phyloP scores from a whole-genome alignment of 2,113 vertebrate genomes.

The Lasiurus cinereus region DNA sequence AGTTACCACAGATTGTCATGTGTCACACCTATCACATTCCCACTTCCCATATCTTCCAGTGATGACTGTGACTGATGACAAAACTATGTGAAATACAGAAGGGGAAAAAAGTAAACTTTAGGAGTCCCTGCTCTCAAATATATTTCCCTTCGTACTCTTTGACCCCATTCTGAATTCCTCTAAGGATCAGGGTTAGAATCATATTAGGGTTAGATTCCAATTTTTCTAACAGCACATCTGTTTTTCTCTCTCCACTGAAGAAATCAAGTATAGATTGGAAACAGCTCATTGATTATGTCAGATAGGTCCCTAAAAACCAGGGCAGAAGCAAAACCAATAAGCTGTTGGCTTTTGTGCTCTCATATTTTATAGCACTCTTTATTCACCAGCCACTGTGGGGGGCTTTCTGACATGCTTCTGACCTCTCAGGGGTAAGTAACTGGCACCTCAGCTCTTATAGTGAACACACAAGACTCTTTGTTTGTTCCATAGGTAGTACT shows the following conservation, averaged over 20 bases:
- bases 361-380: conserved; percentile 81
- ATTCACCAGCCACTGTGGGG: conserved; percentile 73
- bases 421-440: conserved; percentile 72
- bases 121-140: conserved; percentile 37
- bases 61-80: conserved; percentile 61
- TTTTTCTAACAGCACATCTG: conserved; percentile 54
- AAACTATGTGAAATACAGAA: conserved; percentile 69
- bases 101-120: neutral
- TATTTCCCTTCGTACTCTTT: conserved; percentile 2
- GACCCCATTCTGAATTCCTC: conserved; percentile 38
- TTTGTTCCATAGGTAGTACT: neutral
- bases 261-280: conserved; percentile 75
- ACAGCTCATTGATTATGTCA: conserved; percentile 80
- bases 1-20: conserved; percentile 54
- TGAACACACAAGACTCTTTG: conserved; percentile 61
- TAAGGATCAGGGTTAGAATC: conserved; percentile 14
- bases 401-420: conserved; percentile 72
- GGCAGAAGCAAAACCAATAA: conserved; percentile 81
- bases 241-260: conserved; percentile 64
- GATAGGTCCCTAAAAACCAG: conserved; percentile 82
- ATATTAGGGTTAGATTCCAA: conserved; percentile 38
- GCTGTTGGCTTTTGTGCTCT: conserved; percentile 76
- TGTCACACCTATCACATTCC: conserved; percentile 20
- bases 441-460: neutral
- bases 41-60: neutral